Conservation (phyloP, 2,888 invertebrate genomes). For the Acanthosepion lycidas region DNA sequence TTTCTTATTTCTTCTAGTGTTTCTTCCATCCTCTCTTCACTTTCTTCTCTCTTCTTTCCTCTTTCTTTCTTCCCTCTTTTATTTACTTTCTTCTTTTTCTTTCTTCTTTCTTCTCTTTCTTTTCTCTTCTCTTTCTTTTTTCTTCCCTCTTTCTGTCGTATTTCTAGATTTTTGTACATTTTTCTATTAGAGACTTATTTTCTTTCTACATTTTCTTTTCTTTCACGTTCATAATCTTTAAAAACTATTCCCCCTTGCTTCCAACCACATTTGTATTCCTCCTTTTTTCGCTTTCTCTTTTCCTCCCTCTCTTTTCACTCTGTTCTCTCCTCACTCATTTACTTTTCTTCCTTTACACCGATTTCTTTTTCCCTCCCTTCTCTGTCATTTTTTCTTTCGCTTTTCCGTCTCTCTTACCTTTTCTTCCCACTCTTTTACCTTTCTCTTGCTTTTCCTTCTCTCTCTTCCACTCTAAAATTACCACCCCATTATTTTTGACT, state of each 20-base stretch:
- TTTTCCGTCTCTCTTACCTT: background rate
- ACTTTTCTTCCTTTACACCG: background rate
- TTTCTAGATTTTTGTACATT: too few species aligned
- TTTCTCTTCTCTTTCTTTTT: background rate
- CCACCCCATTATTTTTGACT: background rate
- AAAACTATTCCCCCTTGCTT: too few species aligned
- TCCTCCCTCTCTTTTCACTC: background rate
- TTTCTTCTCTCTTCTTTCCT: background rate
- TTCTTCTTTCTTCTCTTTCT: too few species aligned
- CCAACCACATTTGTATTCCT: background rate
- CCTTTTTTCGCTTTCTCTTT: background rate
- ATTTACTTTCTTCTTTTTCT: too few species aligned
- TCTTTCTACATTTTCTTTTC: too few species aligned
- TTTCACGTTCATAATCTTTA: too few species aligned
- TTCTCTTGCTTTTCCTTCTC: background rate
- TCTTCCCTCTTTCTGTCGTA: background rate
- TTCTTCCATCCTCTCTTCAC: background rate
- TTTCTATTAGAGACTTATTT: too few species aligned
- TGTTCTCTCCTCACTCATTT: background rate
- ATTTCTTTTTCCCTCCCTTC: background rate
- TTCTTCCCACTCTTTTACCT: background rate
- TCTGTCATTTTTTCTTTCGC: background rate
- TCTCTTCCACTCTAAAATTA: background rate
- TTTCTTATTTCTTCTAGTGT: background rate
- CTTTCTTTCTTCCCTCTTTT: too few species aligned